These are phyloP conservation scores for Anguilla anguilla DNA, from an alignment of 2,797 vertebrate genomes.

Conservation along the genomic window DNA sequence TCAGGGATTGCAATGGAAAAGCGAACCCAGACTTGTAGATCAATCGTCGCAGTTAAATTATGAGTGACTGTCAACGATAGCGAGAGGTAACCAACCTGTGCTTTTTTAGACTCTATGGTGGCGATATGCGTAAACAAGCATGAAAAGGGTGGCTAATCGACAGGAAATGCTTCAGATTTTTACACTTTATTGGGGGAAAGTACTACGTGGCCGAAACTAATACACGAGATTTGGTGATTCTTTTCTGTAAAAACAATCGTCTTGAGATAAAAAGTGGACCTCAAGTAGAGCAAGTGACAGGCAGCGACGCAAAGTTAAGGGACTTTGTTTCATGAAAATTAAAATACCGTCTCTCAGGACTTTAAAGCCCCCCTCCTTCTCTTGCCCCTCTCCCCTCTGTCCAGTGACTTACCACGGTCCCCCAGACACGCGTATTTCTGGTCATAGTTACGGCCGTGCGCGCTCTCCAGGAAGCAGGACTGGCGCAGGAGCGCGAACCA, in stretches of 20 bases:
- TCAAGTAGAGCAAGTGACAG: neutral
- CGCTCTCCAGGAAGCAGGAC: constrained; percentile 4
- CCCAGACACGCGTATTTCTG: constrained; percentile 10
- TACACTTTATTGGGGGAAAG: neutral
- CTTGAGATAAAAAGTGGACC: neutral
- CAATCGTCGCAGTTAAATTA: neutral
- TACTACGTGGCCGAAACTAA: neutral
- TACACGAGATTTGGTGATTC: neutral
- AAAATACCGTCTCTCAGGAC: neutral
- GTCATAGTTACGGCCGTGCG: constrained; percentile 18
- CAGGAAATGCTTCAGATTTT: neutral
- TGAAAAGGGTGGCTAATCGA: neutral
- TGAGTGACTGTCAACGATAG: neutral
- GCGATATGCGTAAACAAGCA: neutral
- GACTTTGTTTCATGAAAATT: neutral
- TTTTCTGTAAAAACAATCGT: neutral
- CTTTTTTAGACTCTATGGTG: neutral
- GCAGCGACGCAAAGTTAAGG: no score
- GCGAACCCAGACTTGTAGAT: neutral
- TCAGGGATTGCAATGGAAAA: neutral
- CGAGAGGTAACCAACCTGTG: neutral
- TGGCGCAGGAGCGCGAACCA: neutral
- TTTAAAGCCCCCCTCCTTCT: neutral
- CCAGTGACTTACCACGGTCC: neutral
- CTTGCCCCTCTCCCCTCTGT: neutral